Base-by-base conservation (phyloP, 1,140 invertebrate species). In the Caerostris darwini region DNA sequence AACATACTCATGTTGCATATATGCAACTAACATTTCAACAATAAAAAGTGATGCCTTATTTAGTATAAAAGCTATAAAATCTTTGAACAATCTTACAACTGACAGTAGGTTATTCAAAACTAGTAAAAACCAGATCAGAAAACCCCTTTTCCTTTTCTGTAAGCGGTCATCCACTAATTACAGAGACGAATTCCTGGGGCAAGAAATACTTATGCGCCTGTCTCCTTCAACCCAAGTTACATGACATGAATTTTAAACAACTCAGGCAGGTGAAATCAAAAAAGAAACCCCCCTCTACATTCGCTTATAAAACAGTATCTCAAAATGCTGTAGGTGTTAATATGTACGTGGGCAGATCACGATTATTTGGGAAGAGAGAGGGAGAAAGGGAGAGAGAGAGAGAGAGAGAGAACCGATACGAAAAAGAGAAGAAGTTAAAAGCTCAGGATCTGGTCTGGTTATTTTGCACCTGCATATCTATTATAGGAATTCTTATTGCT, bases 401-500 rank as follows among this genome's bases (percentile, higher is more conserved):
- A n/a, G 34, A 34, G 34, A 34, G 34, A 19, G 34, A n/a, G 34
- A n/a, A 58, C 82, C 54, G 56, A 83, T 56, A 58, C 61, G 54
- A 2, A 5, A 58, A 34, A 57, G 56, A 83, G 19, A 83, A 57
- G 57, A 83, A 58, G 82, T 17, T 34, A 77, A 10, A 64, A 64
- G 12, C 5, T 12, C 12, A 12, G 71, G 59, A 56, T 81, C 12
- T 34, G 50, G 58, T 34, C 8, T 57, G 53, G 85, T 87, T 87
- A 88, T 67, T 88, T 67, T 88, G 86, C 59, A 88, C 86, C 86
- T 88, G 86, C 59, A 67, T 53, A 67, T 61, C 50, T 64, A 56
- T 19, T 77, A 85, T 12, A 19, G 50, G 50, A 67, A 57, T 57
- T 10, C 53, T 5, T 53, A 54, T 56, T 7, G 3, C 8, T 57